A percentile compares a stretch with the other conserved stretches of the same genome.
phyloP scores from a whole-genome alignment of 2,797 vertebrate genomes.

The Oreortyx pictus region DNA sequence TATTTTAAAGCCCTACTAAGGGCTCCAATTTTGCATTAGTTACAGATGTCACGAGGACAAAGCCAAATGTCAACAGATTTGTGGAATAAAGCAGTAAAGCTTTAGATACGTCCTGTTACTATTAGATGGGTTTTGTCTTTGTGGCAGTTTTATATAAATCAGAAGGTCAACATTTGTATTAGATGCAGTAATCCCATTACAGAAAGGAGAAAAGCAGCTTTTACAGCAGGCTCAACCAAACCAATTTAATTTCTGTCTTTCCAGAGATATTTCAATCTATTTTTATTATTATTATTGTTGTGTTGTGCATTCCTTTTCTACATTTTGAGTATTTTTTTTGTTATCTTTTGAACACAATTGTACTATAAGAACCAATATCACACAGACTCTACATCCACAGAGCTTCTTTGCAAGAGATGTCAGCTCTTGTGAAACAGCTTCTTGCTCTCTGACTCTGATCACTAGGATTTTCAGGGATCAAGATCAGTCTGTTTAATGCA shows the following conservation, averaged over 20 bases:
- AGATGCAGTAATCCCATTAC: not conserved
- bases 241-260: not conserved
- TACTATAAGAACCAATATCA: not conserved
- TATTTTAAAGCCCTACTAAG: slow-evolving; percentile 2
- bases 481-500: not conserved
- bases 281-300: not conserved
- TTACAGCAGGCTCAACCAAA: not conserved
- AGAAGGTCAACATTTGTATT: not conserved
- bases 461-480: not conserved
- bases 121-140: not conserved
- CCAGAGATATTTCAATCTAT: not conserved
- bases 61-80: not conserved
- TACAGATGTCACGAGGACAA: slow-evolving; percentile 12
- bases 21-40: not conserved
- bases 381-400: not conserved
- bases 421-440: not conserved
- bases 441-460: not conserved
- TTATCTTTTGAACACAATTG: not conserved
- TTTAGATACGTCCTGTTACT: not conserved
- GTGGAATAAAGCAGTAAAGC: not conserved
- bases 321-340: not conserved
- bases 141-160: not conserved
- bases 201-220: not conserved
- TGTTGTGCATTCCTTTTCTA: not conserved
- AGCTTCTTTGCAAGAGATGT: not conserved